Evolutionary conservation across 2,888 invertebrate genomes (phyloP).

Genomic region (Temnothorax rugatulus): DNA sequence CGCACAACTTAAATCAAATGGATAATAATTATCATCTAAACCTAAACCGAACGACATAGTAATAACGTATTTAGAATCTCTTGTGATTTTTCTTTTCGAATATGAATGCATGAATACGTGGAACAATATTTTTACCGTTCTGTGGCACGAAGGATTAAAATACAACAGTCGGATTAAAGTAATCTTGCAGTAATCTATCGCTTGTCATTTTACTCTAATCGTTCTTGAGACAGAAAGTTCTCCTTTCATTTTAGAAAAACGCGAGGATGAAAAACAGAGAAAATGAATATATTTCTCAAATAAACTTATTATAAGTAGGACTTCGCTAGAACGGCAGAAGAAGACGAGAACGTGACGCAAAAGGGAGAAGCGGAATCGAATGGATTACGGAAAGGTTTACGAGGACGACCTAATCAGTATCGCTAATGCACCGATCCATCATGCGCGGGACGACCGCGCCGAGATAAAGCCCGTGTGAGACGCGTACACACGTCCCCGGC

Average conservation of each 20-base stretch:
- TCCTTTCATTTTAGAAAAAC: not conserved
- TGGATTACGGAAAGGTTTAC: constrained; percentile 55
- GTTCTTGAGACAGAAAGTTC: not conserved
- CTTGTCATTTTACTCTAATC: constrained; percentile 25
- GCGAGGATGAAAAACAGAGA: not conserved
- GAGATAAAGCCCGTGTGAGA: constrained; percentile 72
- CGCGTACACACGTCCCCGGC: constrained; percentile 49
- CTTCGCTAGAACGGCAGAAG: constrained; percentile 35
- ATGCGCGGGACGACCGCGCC: constrained; percentile 75
- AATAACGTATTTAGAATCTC: not conserved
- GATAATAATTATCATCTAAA: not conserved
- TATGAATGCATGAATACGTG: not conserved
- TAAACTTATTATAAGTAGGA: not conserved
- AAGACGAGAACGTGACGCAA: not conserved
- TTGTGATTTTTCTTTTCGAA: too few relatives aligned
- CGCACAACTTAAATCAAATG: constrained; percentile 47
- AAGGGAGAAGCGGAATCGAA: constrained; percentile 27
- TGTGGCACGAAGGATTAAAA: not conserved
- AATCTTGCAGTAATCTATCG: constrained; percentile 61
- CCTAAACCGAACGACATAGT: not conserved
- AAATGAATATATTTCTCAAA: not conserved
- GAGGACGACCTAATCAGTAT: constrained; percentile 78
- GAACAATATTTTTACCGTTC: not conserved
- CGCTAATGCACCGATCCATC: constrained; percentile 84
- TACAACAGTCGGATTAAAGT: not conserved